These are phyloP conservation scores for Rotaria macrura DNA, from an alignment of 2,888 invertebrate species.

Conservation along the genomic window DNA sequence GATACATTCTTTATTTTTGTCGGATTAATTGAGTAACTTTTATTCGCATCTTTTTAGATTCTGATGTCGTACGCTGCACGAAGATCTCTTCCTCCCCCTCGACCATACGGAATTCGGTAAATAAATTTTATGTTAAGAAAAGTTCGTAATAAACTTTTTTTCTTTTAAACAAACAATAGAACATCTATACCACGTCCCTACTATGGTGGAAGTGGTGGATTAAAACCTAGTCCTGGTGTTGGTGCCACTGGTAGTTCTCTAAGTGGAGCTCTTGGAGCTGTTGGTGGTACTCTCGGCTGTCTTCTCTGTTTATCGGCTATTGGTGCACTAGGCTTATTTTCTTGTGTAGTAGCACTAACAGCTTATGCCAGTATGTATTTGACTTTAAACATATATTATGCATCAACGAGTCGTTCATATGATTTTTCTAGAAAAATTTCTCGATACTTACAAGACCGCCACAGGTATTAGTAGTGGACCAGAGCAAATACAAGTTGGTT, in stretches of 20 bases:
- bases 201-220: background rate
- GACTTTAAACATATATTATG: background rate
- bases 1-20: background rate
- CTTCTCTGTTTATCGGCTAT: conserved; percentile 1
- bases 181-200: background rate
- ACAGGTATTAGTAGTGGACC: background rate
- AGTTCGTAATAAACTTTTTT: too few species aligned
- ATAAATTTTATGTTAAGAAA: background rate
- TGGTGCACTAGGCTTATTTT: background rate
- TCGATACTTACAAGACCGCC: background rate
- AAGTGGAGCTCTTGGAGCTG: background rate
- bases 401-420: background rate
- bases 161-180: background rate
- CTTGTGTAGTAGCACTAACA: background rate
- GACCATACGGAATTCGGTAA: background rate
- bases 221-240: background rate
- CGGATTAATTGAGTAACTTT: background rate
- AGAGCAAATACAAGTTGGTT: background rate
- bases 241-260: background rate
- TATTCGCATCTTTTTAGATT: background rate
- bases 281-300: background rate
- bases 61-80: background rate
- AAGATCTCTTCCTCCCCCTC: background rate
- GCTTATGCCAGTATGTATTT: background rate
- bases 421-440: background rate